Base-by-base conservation (phyloP, 2,797 vertebrate genomes). In the Sibirionetta formosa region DNA sequence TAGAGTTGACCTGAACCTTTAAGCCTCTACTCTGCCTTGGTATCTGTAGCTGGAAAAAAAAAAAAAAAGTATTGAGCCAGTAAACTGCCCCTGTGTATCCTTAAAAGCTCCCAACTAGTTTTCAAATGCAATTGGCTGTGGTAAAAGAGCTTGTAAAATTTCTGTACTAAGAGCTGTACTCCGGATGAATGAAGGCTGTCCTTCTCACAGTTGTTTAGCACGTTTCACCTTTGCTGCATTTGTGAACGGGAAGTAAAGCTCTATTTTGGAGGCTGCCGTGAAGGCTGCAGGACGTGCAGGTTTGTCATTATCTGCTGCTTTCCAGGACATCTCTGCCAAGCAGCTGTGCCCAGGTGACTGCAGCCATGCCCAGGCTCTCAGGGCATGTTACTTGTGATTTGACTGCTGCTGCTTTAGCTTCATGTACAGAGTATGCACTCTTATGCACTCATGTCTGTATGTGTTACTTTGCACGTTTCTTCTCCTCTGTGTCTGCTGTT, bases 381-480 rank as follows among this genome's bases (percentile, higher is more conserved):
- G 68, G 60, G 44, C 44, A 3, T 3, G 9, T 60, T 27, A 15
- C n/a, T 36, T 65, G 13, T 42, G 76, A 64, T 65, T 42, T 3
- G 1, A 19, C 14, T 58, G 51, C 22, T 65, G 57, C 44, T 36
- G 35, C 26, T 51, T 8, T 4, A 6, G 60, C 46, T 80, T 53
- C 27, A 71, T 44, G 46, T 22, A 6, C 9, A 19, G 27, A 0
- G 0, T 23, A 1, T 6, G 26, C 11, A 2, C 31, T 4, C 46
- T 51, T 23, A 2, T n/a, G 5, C 6, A 2, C 10, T 1, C 5
- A 1, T 1, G 3, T 51, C 78, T 78, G 1, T 46, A 18, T 17
- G 1, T 3, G 8, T 56, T 81, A 23, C 46, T 61, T n/a, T 56
- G 4, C 17, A 9, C 16, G 31, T 1, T 3, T 64, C 36, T 79